Percentiles rank a stretch among this genome's conserved stretches.
phyloP scores from a whole-genome alignment of 2,888 invertebrate genomes.

The Drosophila fulvimacula region DNA sequence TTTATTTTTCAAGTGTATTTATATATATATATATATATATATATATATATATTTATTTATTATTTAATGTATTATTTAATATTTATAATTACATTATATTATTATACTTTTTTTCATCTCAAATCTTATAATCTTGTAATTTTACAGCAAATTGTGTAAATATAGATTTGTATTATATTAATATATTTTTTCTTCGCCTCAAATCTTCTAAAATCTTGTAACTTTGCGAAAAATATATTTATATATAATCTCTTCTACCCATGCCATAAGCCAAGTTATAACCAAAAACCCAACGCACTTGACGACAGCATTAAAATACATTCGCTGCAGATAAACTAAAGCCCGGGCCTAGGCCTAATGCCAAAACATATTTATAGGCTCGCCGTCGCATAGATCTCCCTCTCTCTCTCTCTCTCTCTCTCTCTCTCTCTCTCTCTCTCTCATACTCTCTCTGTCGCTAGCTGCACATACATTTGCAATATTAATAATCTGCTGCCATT shows the following conservation, averaged over 20 bases:
- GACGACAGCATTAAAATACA: conserved; percentile 20
- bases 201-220: too few species aligned
- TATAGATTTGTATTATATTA: not conserved
- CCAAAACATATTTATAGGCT: conserved; percentile 71
- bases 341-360: conserved; percentile 66
- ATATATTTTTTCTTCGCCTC: not conserved
- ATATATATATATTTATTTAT: too few species aligned
- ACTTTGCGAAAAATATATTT: not conserved
- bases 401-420: not conserved
- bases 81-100: too few species aligned
- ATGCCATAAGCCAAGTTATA: not conserved
- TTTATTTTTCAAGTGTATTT: too few species aligned
- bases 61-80: not conserved
- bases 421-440: conserved; percentile 2
- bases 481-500: conserved; percentile 80
- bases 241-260: not conserved
- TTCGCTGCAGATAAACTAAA: conserved; percentile 32
- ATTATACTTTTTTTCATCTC: too few species aligned
- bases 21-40: not conserved
- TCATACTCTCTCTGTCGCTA: not conserved
- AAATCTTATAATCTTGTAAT: too few species aligned
- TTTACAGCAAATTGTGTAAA: too few species aligned
- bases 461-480: conserved; percentile 66
- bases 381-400: conserved; percentile 11
- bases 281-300: not conserved